Conservation (phyloP, 2,113 vertebrate genomes). For the Rhabdomys dilectus region DNA sequence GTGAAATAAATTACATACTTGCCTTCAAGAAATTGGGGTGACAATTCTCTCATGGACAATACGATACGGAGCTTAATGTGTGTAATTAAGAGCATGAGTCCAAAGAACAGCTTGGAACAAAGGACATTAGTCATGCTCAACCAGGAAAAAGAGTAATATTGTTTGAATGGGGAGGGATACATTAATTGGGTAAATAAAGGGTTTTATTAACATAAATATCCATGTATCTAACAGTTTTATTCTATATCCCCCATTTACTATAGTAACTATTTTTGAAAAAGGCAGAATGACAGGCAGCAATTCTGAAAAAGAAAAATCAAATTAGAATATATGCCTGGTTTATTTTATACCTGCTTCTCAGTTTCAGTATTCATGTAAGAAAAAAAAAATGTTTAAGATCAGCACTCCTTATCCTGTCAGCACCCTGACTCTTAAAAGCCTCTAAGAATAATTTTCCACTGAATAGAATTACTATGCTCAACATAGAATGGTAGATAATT, state of each 20-base stretch:
- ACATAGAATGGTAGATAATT: neutral
- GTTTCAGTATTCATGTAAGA: slow-evolving; percentile 54
- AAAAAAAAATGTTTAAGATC: neutral
- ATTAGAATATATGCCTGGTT: neutral
- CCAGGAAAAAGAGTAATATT: neutral
- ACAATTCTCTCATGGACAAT: neutral
- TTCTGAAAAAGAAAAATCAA: neutral
- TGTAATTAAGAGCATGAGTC: neutral
- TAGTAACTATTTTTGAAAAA: neutral
- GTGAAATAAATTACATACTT: neutral
- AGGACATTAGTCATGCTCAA: neutral
- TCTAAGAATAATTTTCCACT: slow-evolving; percentile 57
- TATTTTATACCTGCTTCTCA: slow-evolving; percentile 51
- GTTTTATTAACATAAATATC: neutral
- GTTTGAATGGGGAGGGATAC: no score
- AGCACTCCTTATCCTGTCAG: neutral
- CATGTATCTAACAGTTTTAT: neutral
- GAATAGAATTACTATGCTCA: slow-evolving; percentile 48
- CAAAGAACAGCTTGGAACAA: neutral
- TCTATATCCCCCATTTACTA: neutral
- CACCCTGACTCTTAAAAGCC: slow-evolving; percentile 44
- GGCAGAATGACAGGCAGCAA: neutral
- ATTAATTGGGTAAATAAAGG: neutral
- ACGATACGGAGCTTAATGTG: neutral
- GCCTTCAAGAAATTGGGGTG: neutral